Evolutionary conservation across 2,113 vertebrate genomes (phyloP).

Genomic region (Plectropomus leopardus): DNA sequence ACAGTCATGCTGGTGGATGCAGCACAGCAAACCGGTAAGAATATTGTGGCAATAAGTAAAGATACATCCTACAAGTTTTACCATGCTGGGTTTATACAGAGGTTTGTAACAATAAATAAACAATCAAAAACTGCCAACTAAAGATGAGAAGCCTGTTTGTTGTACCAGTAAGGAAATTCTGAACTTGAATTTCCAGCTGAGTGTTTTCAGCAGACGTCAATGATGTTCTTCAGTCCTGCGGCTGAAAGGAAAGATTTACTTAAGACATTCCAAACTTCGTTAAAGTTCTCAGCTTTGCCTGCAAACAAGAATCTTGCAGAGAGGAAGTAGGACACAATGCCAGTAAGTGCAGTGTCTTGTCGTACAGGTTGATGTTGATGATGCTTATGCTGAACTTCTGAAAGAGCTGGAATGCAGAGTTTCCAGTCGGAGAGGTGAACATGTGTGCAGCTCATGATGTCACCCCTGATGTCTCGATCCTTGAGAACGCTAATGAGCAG

Average conservation of each 20-base stretch:
- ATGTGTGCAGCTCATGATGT: conserved; percentile 11
- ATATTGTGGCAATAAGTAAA: background rate
- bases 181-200: background rate
- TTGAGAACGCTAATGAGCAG: background rate
- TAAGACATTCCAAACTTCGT: conserved; percentile 51
- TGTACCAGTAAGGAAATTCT: background rate
- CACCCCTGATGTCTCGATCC: background rate
- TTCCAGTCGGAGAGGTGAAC: conserved; percentile 64
- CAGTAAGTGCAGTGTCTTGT: conserved; percentile 37
- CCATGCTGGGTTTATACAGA: background rate
- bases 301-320: background rate
- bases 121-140: background rate
- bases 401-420: conserved; percentile 68
- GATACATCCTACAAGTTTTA: background rate
- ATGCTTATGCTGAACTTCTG: conserved; percentile 13
- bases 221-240: conserved; percentile 3
- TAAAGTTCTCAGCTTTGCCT: background rate
- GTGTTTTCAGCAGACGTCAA: background rate
- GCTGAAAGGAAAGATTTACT: conserved; percentile 13
- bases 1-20: conserved; percentile 96
- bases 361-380: conserved; percentile 45
- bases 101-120: background rate
- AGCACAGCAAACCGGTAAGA: conserved; percentile 95
- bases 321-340: conserved; percentile 37
- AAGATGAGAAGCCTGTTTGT: background rate